Base-by-base conservation (phyloP, 2,797 vertebrate species). In the Pantherophis alleghaniensis region DNA sequence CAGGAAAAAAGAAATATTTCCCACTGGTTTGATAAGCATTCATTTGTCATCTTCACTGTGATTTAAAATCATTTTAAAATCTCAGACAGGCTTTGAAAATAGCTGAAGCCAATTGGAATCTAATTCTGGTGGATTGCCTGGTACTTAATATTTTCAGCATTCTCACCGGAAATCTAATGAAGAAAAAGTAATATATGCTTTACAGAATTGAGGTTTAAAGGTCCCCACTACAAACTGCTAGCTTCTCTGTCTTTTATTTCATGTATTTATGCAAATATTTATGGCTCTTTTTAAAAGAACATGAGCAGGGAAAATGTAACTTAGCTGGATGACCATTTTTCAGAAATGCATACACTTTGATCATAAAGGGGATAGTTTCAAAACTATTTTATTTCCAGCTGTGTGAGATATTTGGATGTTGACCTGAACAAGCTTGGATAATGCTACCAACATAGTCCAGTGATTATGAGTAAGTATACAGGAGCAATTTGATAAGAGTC, bases 401-500 rank as follows among this genome's bases (percentile, higher is more conserved):
- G 63, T 28, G 63, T 42, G 42, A 18, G 4, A 28, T 87, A 56
- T 90, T 55, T 66, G 57, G 88, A 92, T 66, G 28, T 57, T 55
- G 26, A n/a, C 51, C 3, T 16, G n/a, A 57, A 88, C 32, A 66
- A 22, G 22, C 74, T 83, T 47, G 37, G 74, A 47, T 83, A 83
- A 47, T 83, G 20, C 37, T 83, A 83, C 20, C 9, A 83, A 83
- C 20, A 86, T 87, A 89, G 14, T 1, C 92, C n/a, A 93, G 60
- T 86, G 24, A 90, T 57, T 14, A 60, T 57, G 3, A 56, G 53
- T 92, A 94, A 94, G 91, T 94, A 59, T 61, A 83, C 10, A 94
- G 42, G 89, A 0, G 0, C 79, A 91, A 83, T 53, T 89, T 90
- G 83, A 86, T 69, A 13, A 13, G 5, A 18, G 26, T 28, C 47